Base-by-base conservation (phyloP, 1,140 invertebrate genomes). In the Muscidifurax raptorellus region DNA sequence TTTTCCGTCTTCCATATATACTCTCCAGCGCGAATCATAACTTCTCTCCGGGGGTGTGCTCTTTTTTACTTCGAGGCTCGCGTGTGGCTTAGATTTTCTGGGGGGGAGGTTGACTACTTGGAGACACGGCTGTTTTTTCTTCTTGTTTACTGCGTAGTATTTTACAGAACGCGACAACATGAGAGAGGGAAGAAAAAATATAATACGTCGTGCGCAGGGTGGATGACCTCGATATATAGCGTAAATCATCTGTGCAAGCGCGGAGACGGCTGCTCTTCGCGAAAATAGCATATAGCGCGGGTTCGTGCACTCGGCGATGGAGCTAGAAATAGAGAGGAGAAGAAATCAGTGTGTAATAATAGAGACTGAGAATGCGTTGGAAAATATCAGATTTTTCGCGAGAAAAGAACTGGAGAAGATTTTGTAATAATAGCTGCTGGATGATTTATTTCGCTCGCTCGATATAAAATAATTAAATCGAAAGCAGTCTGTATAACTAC, bases 191-290 rank as follows among this genome's bases (percentile, higher is more conserved):
- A 52, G 86, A 87, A 74, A 74, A 28, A 79, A 75, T 30, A 80
- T 67, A 76, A 80, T 67, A 76, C 74, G 80, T 82, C 80, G 83
- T 83, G 79, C 86, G 75, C 86, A 88, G 88, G 90, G 90, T 91
- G 88, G 88, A 89, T 88, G 90, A 87, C 89, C 89, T 88, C 89
- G 88, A 90, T n/a, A n/a, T n/a, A n/a, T 91, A 90, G 88, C 87
- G 87, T 89, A 90, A 91, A 90, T 90, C 89, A 90, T 91, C 88
- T 83, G 85, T 88, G 89, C 84, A 72, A 83, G 4, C 3, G 10
- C 13, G 27, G 30, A 40, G 44, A 6, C 18, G 36, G 22, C 15
- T 52, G n/a, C 47, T 36, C 72, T 82, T 27, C 18, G 81, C 72
- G 72, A 82, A 82, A 82, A 82, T 82, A 82, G 81, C 72, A 47